A percentile compares a stretch with the other conserved stretches of the same genome.
These are phyloP conservation scores for Isoperla grammatica DNA, from an alignment of 2,888 invertebrate genomes.

Conservation along the genomic window DNA sequence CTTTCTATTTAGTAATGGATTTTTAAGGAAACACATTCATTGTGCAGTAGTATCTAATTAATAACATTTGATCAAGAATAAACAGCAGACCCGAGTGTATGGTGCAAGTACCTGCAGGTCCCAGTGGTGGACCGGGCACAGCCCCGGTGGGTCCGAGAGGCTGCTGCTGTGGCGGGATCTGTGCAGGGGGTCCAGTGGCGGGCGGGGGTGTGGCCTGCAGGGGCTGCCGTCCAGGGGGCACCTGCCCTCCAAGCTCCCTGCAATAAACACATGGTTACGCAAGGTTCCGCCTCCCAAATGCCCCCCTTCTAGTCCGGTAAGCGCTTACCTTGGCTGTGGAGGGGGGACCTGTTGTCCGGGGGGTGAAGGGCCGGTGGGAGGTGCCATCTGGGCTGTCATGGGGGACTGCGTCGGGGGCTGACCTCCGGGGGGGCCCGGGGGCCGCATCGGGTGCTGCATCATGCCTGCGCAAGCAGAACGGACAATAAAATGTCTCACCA, in stretches of 20 bases:
- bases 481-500: no score
- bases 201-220: constrained; percentile 30
- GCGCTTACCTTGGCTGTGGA: constrained; percentile 29
- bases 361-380: constrained; percentile 51
- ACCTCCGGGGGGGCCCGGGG: constrained; percentile 45
- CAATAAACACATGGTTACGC: no score
- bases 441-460: constrained; percentile 33
- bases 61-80: no score
- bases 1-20: no score
- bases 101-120: no score
- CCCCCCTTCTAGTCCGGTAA: no score
- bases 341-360: constrained; percentile 38
- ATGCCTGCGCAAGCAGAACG: constrained; percentile 16
- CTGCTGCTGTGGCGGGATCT: constrained; percentile 1
- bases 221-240: constrained; percentile 44
- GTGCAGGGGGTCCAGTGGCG: constrained; percentile 25
- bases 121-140: no score
- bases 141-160: constrained; percentile 10
- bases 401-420: constrained; percentile 52
- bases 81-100: no score
- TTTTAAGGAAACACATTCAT: no score
- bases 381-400: constrained; percentile 54
- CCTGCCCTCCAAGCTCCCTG: constrained; percentile 34
- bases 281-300: no score
- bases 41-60: no score